Evolutionary conservation across 1,140 invertebrate species (phyloP).

Genomic region (Lepidostoma basale): DNA sequence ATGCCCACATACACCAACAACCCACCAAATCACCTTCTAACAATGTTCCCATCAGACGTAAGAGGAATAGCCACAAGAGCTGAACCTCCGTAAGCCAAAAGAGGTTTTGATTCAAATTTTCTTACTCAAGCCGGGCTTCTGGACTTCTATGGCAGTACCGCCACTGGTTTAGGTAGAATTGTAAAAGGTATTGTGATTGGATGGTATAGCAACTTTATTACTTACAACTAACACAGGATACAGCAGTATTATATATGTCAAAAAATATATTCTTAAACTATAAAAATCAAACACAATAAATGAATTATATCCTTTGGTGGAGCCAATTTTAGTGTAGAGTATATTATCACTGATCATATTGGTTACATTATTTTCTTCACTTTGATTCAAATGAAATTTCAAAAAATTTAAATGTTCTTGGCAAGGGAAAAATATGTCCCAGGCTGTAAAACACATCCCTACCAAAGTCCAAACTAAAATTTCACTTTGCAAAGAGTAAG

Average conservation of each 20-base stretch:
- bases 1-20: too few species aligned
- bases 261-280: slow-evolving; percentile 48
- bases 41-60: too few species aligned
- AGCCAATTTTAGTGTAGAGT: too few species aligned
- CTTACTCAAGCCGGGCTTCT: too few species aligned
- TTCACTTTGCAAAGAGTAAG: slow-evolving; percentile 3
- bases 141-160: too few species aligned
- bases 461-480: slow-evolving; percentile 1
- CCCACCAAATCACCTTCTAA: too few species aligned
- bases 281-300: slow-evolving; percentile 10
- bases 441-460: not conserved
- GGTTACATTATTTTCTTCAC: not conserved
- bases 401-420: slow-evolving; percentile 4
- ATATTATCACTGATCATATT: too few species aligned
- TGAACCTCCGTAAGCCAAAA: too few species aligned
- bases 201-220: slow-evolving; percentile 21
- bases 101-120: too few species aligned
- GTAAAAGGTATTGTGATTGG: not conserved
- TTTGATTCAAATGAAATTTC: not conserved
- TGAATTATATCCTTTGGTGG: not conserved
- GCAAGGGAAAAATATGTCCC: slow-evolving; percentile 3
- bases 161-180: too few species aligned
- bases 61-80: too few species aligned
- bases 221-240: slow-evolving; percentile 57
- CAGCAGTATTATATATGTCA: slow-evolving; percentile 55